Conservation (phyloP, 2,797 vertebrate genomes). For the Gouania willdenowi region DNA sequence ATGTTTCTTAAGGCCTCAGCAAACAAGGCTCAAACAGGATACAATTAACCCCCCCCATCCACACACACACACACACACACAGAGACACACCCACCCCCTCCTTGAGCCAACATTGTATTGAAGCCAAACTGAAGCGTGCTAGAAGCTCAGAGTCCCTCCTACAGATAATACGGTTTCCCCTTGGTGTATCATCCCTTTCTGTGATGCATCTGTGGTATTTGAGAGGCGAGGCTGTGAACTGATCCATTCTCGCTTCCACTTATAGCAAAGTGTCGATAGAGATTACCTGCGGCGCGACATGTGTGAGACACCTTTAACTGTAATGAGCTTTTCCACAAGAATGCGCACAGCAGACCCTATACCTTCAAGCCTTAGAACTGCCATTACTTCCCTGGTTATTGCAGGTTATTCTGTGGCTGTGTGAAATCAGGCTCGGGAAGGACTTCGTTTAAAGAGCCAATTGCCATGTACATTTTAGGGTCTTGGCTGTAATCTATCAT, state of each 20-base stretch:
- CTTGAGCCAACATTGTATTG: slow-evolving; percentile 15
- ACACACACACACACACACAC: too few relatives aligned
- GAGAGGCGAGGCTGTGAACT: slow-evolving; percentile 13
- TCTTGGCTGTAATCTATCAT: too few relatives aligned
- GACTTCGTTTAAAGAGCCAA: slow-evolving; percentile 65
- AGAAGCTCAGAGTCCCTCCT: slow-evolving; percentile 23
- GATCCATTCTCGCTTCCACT: slow-evolving; percentile 38
- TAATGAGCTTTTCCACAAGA: slow-evolving; percentile 65
- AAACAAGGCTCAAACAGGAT: slow-evolving; percentile 17
- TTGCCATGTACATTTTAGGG: slow-evolving; percentile 73
- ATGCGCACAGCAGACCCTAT: slow-evolving; percentile 26
- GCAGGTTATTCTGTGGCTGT: slow-evolving; percentile 56
- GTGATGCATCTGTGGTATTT: slow-evolving; percentile 11
- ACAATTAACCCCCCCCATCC: too few relatives aligned
- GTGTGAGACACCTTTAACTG: slow-evolving; percentile 52
- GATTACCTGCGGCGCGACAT: slow-evolving; percentile 59
- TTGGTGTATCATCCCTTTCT: slow-evolving; percentile 37
- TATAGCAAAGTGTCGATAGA: slow-evolving; percentile 47
- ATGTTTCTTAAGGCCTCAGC: too few relatives aligned
- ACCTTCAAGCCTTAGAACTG: slow-evolving; percentile 48
- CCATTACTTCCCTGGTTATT: slow-evolving; percentile 69
- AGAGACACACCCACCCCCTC: too few relatives aligned
- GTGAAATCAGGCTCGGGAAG: slow-evolving; percentile 51
- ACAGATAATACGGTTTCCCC: too few relatives aligned
- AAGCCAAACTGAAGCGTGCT: slow-evolving; percentile 8